phyloP scores from a whole-genome alignment of 2,888 invertebrate species.

The Elmis aenea region DNA sequence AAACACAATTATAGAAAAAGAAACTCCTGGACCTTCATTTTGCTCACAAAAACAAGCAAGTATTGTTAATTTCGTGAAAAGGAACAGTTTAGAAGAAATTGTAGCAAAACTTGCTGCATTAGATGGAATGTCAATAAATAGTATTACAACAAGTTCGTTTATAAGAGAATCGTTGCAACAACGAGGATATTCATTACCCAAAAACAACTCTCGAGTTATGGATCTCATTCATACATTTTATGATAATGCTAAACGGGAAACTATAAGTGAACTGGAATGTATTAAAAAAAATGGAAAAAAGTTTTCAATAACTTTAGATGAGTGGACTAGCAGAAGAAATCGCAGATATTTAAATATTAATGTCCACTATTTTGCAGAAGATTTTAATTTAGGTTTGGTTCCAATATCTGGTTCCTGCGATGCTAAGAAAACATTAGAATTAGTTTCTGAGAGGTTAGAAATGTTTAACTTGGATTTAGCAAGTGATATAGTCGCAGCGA shows the following conservation, averaged over 20 bases:
- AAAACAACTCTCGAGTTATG: constrained; percentile 15
- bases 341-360: constrained; percentile 11
- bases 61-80: constrained; percentile 9
- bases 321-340: constrained; percentile 10
- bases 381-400: constrained; percentile 17
- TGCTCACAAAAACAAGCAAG: background rate
- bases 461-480: constrained; percentile 15
- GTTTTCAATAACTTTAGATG: constrained; percentile 7
- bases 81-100: constrained; percentile 13
- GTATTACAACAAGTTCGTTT: constrained; percentile 11
- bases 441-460: constrained; percentile 13
- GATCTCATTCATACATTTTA: constrained; percentile 14
- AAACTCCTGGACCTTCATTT: background rate
- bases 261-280: constrained; percentile 10
- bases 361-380: constrained; percentile 13
- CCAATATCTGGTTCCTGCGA: constrained; percentile 15
- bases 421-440: constrained; percentile 15
- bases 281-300: constrained; percentile 7
- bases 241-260: constrained; percentile 17
- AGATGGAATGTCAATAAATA: constrained; percentile 14
- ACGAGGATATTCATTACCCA: constrained; percentile 18
- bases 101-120: constrained; percentile 14
- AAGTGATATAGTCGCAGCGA: constrained; percentile 10
- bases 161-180: constrained; percentile 16
- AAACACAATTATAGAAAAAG: background rate